Percentiles rank a stretch among this genome's conserved stretches.
These are phyloP conservation scores for Streptopelia turtur DNA, from an alignment of 2,797 vertebrate species.

Conservation along the genomic window DNA sequence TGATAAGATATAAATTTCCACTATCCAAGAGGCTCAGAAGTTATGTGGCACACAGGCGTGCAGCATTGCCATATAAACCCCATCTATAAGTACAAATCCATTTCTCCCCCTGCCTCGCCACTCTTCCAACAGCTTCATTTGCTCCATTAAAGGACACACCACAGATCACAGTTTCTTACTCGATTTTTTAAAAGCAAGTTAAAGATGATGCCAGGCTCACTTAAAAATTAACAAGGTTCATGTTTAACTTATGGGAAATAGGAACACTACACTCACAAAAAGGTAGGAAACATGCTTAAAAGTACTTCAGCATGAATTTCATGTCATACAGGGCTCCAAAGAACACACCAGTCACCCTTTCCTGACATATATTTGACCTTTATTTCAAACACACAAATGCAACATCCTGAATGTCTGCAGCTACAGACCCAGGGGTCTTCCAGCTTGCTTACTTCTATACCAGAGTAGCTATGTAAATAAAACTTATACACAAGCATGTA, in stretches of 20 bases:
- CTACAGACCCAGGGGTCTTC: constrained; percentile 11
- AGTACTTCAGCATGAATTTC: neutral
- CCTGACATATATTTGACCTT: constrained; percentile 54
- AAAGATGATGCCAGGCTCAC: neutral
- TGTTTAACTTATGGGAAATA: constrained; percentile 40
- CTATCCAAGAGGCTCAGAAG: neutral
- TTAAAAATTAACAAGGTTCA: constrained; percentile 33
- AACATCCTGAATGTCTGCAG: constrained; percentile 19
- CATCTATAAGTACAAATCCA: fast-evolving
- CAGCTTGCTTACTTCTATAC: neutral
- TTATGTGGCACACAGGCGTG: neutral
- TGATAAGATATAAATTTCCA: neutral
- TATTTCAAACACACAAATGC: neutral
- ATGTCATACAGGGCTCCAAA: constrained; percentile 1
- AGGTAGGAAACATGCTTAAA: constrained; percentile 28
- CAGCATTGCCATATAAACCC: neutral
- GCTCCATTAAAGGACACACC: neutral
- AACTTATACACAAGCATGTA: neutral
- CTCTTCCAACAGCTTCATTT: neutral
- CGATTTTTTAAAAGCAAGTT: neutral
- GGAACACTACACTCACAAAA: neutral
- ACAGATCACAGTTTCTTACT: neutral
- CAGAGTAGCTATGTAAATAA: neutral
- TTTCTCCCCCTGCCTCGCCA: neutral
- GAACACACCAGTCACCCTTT: neutral